Percentiles rank a stretch among this genome's conserved stretches.
Conservation (phyloP, 2,888 invertebrate genomes). For the Drosophila monieri region DNA sequence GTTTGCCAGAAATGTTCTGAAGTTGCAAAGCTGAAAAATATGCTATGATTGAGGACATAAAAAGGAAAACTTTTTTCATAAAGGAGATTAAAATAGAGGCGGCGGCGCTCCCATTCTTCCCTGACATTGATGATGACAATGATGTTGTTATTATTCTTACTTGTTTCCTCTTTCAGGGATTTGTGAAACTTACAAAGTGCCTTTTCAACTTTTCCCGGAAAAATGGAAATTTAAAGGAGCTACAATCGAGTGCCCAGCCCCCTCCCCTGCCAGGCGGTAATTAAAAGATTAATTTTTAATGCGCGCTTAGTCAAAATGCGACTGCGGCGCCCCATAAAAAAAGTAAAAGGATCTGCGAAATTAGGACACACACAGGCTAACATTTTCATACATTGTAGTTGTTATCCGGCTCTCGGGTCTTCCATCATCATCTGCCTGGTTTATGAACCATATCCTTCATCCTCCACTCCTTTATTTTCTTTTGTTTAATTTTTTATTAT, state of each 20-base stretch:
- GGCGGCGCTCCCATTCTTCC: not conserved
- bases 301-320: conserved; percentile 56
- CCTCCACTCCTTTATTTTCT: conserved; percentile 35
- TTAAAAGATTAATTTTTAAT: conserved; percentile 78
- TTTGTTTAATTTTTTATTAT: conserved; percentile 68
- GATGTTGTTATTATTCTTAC: conserved; percentile 15
- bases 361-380: conserved; percentile 20
- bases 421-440: conserved; percentile 53
- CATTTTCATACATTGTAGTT: conserved; percentile 56
- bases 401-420: conserved; percentile 50
- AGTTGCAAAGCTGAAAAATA: conserved; percentile 33
- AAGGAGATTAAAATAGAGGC: conserved; percentile 17
- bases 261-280: conserved; percentile 50
- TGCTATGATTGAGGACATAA: conserved; percentile 13
- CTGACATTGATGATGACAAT: conserved; percentile 4
- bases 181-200: not conserved
- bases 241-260: conserved; percentile 21
- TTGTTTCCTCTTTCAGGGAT: not conserved
- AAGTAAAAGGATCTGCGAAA: conserved; percentile 53
- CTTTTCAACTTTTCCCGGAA: not conserved
- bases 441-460: conserved; percentile 43
- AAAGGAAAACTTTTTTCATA: not conserved
- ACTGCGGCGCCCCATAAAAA: conserved; percentile 40
- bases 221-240: no score
- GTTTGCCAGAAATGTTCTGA: conserved; percentile 18